Base-by-base conservation (phyloP, 1,140 invertebrate species). In the Chlorops oryzae region DNA sequence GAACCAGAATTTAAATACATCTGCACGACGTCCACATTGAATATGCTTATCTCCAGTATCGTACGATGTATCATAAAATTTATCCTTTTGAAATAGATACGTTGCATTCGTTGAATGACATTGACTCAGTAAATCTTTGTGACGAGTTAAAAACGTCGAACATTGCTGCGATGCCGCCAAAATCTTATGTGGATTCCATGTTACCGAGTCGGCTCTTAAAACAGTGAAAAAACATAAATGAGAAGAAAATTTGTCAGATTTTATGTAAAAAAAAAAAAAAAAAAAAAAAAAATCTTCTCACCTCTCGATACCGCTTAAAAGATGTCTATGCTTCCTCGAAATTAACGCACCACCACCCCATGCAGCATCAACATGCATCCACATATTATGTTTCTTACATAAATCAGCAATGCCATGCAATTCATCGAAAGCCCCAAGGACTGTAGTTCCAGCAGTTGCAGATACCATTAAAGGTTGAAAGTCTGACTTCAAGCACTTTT, bases 171-270 rank as follows among this genome's bases (percentile, higher is more conserved):
- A 79, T 2, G 91, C 88, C 2, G 94, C 92, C 88, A 99, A 93
- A 67, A 99, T 79, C 75, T 99, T 99, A 73, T 99, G 96, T 1
- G 96, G 96, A 77, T 99, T 99, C 96, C 96, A 99, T n/a, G 95
- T 98, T 18, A 99, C 88, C 2, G 95, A 98, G 65, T 97, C 83
- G 46, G 94, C 93, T 59, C 94, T 96, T 74, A 6, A 78, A 75
- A 56, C 50, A 47, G 87, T 67, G 47, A 50, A 21, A n/a, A 48
- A 13, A 17, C 23, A 6, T 7, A 47, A 47, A 40, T 27, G 17
- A 52, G 54, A 66, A 27, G 23, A 54, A 40, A 88, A 86, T 88
- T 7, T 89, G 87, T 54, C 95, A 78, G 47, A 95, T 73, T 66
- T 95, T 95, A 70, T 95, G 92, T 2, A 91, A 25, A 50, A 15